A percentile compares a stretch with the other conserved stretches of the same genome.
Evolutionary conservation across 2,797 vertebrate genomes (phyloP).

Genomic region (Scolopax rusticola): DNA sequence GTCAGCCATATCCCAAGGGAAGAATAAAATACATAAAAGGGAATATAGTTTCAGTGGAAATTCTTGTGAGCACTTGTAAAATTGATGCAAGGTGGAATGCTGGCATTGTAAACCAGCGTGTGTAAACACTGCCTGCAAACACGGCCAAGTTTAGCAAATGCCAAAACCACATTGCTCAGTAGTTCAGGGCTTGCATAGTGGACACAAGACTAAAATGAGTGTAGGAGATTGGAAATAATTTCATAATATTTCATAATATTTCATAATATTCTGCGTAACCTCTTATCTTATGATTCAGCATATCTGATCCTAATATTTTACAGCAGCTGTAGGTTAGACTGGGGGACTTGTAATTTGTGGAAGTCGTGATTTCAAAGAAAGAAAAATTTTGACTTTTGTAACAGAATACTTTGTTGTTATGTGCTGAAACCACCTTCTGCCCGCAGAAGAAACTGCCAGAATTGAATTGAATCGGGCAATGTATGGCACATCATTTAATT

Average conservation of each 20-base stretch:
- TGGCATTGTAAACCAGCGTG: background rate
- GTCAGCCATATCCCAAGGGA: background rate
- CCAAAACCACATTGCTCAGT: background rate
- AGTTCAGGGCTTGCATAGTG: background rate
- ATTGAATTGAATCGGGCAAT: background rate
- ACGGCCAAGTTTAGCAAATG: background rate
- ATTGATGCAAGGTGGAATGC: background rate
- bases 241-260: background rate
- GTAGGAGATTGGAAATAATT: background rate
- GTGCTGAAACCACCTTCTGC: background rate
- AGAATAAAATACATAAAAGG: background rate
- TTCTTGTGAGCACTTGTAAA: background rate
- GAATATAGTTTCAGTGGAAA: background rate
- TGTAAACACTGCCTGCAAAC: background rate
- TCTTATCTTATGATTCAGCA: background rate
- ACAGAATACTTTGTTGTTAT: background rate
- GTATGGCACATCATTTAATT: background rate
- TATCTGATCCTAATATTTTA: background rate
- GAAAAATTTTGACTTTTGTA: background rate
- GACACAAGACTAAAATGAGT: background rate
- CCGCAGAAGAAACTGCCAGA: background rate
- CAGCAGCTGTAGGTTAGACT: background rate
- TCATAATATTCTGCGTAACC: background rate
- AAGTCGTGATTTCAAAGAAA: background rate
- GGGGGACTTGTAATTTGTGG: background rate